Evolutionary conservation across 1,140 invertebrate species (phyloP).

Genomic region (Drosophila aff.): DNA sequence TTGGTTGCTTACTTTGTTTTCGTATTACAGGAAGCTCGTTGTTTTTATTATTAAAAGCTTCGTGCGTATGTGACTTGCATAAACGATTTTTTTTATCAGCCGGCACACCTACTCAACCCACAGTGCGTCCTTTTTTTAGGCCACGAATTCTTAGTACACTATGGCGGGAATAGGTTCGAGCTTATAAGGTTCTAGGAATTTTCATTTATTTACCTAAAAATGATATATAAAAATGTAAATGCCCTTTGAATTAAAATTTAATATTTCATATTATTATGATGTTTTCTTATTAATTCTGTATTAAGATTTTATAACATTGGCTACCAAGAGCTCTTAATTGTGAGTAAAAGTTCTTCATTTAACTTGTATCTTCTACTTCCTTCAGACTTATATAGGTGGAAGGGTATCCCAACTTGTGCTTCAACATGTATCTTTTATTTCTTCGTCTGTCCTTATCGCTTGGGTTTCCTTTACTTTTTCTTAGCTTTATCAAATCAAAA

Average conservation of each 20-base stretch:
- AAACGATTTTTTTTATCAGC: constrained; percentile 72
- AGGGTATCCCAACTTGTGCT: constrained; percentile 6
- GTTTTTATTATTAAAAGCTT: constrained; percentile 83
- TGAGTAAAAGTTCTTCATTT: neutral
- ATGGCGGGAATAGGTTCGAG: neutral
- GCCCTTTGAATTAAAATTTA: no score
- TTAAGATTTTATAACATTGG: neutral
- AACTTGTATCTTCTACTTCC: neutral
- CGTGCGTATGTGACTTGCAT: constrained; percentile 81
- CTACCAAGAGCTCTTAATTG: neutral
- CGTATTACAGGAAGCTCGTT: constrained; percentile 74
- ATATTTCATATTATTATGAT: neutral
- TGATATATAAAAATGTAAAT: no score
- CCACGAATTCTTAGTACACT: constrained; percentile 1
- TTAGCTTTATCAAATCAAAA: constrained; percentile 80
- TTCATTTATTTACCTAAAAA: neutral
- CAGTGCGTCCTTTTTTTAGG: neutral
- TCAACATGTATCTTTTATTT: neutral
- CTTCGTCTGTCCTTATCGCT: constrained; percentile 44
- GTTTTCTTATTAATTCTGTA: neutral
- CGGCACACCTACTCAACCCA: constrained; percentile 49
- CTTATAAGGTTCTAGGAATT: neutral
- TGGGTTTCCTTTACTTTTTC: constrained; percentile 51
- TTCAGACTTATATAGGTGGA: neutral
- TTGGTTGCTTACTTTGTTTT: constrained; percentile 60